These are phyloP conservation scores for Eilema sororculum DNA, from an alignment of 2,888 invertebrate genomes.

Conservation along the genomic window DNA sequence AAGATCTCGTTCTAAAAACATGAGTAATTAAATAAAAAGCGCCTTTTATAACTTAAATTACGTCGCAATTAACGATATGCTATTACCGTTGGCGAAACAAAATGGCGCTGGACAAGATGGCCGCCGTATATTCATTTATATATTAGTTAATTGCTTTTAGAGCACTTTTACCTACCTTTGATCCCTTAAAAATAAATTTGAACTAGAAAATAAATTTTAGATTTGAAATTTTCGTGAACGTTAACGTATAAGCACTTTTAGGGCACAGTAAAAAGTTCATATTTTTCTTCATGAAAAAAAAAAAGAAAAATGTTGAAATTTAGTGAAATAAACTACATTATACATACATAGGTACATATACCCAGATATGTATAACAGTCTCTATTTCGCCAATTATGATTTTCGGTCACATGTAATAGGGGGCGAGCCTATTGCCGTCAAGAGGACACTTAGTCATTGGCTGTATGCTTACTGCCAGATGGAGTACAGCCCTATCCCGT, in stretches of 20 bases:
- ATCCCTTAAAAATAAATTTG: slow-evolving; percentile 13
- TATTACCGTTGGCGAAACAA: slow-evolving; percentile 43
- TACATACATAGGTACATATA: too few species aligned
- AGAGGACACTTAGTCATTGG: too few species aligned
- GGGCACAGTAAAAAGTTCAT: not conserved
- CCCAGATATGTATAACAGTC: too few species aligned
- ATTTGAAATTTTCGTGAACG: not conserved
- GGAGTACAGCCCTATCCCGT: too few species aligned
- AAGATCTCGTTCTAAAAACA: slow-evolving; percentile 36
- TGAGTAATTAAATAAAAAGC: slow-evolving; percentile 42
- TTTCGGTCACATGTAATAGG: too few species aligned
- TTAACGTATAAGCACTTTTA: not conserved
- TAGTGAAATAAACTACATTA: too few species aligned
- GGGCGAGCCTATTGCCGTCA: too few species aligned
- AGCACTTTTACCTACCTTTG: slow-evolving; percentile 35
- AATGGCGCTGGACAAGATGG: slow-evolving; percentile 46
- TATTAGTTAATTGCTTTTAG: slow-evolving; percentile 54
- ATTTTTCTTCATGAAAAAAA: too few species aligned
- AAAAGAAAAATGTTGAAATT: too few species aligned
- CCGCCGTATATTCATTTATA: slow-evolving; percentile 43
- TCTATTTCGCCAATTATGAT: too few species aligned
- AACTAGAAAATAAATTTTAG: slow-evolving; percentile 1
- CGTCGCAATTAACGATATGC: slow-evolving; percentile 44
- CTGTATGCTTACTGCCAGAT: too few species aligned
- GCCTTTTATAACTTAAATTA: slow-evolving; percentile 50